Evolutionary conservation across 2,113 vertebrate genomes (phyloP), one percentile per base, ranked within the genome.

Genomic region (Brachyhypopomus occidentalis): DNA sequence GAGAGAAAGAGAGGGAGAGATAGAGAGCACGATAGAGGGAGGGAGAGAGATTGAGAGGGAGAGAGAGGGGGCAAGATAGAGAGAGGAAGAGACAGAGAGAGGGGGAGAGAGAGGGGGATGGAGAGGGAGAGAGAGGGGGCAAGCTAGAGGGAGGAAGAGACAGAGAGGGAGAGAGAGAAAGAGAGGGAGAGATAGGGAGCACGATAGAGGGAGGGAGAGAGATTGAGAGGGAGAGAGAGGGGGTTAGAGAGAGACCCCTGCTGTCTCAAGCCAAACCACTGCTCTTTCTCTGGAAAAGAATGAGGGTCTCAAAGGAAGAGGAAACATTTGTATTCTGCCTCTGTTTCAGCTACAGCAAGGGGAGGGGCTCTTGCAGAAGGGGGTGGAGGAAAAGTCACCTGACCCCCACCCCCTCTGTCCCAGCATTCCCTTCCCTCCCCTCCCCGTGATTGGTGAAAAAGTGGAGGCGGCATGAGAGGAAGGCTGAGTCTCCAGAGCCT

Each of bases 391-490:
- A 84, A 86, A 84, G 72, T 52, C 45, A 52, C 76, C 77, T 67
- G 85, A 89, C 87, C 88, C 85, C 75, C 83, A 87, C 87, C 88
- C 88, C 86, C 87, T 87, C 83, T 80, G 45, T 78, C 77, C 79
- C 82, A 77, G 89, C 89, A 84, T 80, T 77, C 66, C 66, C 60
- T 59, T 11, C 27, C 52, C 36, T 23, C 30, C 81, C 27, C 27
- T 48, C 23, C 77, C 85, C 82, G 86, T 89, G 88, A 88, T 90
- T 89, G 85, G 86, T 92, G 88, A 88, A 92, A 93, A 93, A 88
- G 85, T 84, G 56, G 86, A 89, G 87, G 85, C 88, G 88, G 73
- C 38, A 72, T 80, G 76, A 27, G 79, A 75, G 23, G 76, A 77
- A 23, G 63, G 58, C 77, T 90, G 89, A 89, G 90, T 88, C 81